phyloP scores from a whole-genome alignment of 1,140 invertebrate species.

The Conopomorpha cramerella region DNA sequence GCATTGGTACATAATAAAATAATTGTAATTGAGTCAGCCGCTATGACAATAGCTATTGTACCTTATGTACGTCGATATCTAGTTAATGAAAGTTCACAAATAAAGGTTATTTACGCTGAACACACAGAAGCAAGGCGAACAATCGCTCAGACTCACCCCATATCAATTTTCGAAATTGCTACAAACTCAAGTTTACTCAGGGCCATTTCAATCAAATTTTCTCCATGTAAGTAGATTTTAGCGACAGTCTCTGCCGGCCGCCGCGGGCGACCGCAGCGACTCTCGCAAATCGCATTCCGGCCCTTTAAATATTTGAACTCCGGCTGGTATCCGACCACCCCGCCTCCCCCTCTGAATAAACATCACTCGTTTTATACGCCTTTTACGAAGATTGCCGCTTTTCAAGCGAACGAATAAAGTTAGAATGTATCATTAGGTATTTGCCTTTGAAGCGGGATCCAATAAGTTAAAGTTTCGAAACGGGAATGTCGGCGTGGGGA shows the following conservation, averaged over 20 bases:
- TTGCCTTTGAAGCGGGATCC: background rate
- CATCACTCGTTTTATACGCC: too few relatives aligned
- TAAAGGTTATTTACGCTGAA: background rate
- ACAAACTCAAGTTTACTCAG: slow-evolving; percentile 39
- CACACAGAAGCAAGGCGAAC: background rate
- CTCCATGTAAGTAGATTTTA: slow-evolving; percentile 39
- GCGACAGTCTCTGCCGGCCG: slow-evolving; percentile 24
- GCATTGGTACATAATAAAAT: background rate
- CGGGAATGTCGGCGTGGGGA: slow-evolving; percentile 3
- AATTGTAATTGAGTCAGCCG: background rate
- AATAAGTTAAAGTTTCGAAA: background rate
- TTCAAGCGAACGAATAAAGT: too few relatives aligned
- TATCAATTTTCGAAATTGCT: slow-evolving; percentile 12
- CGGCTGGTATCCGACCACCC: background rate
- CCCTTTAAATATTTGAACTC: slow-evolving; percentile 49
- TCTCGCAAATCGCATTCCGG: slow-evolving; percentile 38
- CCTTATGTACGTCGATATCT: background rate
- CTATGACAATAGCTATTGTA: background rate
- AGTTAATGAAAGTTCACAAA: background rate
- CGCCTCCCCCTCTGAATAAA: too few relatives aligned
- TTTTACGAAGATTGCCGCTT: too few relatives aligned
- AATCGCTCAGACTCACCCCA: slow-evolving; percentile 1
- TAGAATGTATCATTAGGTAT: background rate
- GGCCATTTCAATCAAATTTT: slow-evolving; percentile 42
- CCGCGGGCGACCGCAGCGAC: slow-evolving; percentile 18